phyloP scores from a whole-genome alignment of 2,888 invertebrate species.

The Nomada goodeniana region DNA sequence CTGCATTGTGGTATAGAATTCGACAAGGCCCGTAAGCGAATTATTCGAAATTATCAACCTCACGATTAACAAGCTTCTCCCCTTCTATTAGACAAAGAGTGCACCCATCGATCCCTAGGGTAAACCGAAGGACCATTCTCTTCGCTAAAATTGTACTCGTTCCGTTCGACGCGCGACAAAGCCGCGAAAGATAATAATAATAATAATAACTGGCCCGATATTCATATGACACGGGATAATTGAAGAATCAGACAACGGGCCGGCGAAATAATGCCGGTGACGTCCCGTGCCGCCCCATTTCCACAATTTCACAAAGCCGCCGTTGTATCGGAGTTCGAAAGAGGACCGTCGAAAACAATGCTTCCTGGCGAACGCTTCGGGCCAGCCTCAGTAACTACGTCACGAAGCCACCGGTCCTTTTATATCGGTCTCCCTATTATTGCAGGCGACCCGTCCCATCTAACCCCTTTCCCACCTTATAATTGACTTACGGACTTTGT shows the following conservation, averaged over 20 bases:
- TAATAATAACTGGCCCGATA: no score
- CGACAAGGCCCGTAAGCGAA: background rate
- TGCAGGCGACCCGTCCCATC: slow-evolving; percentile 8
- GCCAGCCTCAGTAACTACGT: slow-evolving; percentile 22
- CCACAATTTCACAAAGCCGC: slow-evolving; percentile 25
- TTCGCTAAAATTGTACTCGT: no score
- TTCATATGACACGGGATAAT: background rate
- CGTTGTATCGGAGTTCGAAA: background rate
- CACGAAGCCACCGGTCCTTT: slow-evolving; percentile 37
- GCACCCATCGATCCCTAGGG: no score
- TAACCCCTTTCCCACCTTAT: slow-evolving; percentile 48
- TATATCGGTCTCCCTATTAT: slow-evolving; percentile 55
- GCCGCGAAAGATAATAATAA: no score
- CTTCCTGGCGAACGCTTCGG: slow-evolving; percentile 8
- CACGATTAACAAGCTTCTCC: no score
- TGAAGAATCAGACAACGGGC: background rate
- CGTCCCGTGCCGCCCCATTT: background rate
- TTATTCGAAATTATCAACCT: no score
- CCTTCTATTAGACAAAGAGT: no score
- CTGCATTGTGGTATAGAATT: background rate
- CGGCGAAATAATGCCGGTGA: background rate
- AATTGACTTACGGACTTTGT: slow-evolving; percentile 67
- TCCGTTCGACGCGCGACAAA: no score
- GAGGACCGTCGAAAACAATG: slow-evolving; percentile 35
- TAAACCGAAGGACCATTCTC: no score